Conservation (phyloP, 2,113 vertebrate species). For the Onychorhynchus coronatus region DNA sequence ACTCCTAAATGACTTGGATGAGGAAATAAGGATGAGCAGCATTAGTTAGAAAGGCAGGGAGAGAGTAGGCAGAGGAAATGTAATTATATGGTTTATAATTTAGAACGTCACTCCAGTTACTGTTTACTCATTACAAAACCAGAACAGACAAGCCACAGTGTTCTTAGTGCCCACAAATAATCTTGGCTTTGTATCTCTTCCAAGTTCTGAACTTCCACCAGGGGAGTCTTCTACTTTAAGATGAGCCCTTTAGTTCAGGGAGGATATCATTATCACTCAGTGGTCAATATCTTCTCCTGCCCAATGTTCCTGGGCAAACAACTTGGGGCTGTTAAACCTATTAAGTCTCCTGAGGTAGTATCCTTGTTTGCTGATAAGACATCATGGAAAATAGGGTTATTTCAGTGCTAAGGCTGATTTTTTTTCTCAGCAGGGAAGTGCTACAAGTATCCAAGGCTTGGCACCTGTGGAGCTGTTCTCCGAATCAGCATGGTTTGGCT, state of each 20-base stretch:
- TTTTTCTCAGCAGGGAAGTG: neutral
- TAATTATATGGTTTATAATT: neutral
- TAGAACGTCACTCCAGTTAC: neutral
- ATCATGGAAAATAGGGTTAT: neutral
- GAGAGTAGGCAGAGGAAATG: neutral
- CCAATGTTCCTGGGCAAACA: neutral
- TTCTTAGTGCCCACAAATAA: neutral
- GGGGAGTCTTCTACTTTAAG: neutral
- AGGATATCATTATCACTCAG: neutral
- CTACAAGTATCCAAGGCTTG: neutral
- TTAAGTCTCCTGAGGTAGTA: neutral
- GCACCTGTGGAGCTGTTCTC: neutral
- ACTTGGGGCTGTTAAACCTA: neutral
- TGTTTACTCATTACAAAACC: neutral
- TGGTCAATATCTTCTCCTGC: neutral
- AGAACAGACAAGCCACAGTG: neutral
- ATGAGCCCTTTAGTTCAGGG: neutral
- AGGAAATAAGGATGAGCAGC: neutral
- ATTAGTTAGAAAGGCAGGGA: neutral
- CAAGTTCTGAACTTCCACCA: neutral
- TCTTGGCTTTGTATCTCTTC: neutral
- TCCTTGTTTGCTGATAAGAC: neutral
- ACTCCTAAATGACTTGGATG: neutral
- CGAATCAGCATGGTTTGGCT: neutral
- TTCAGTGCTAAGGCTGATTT: neutral